These are phyloP conservation scores for Acronicta aceris DNA, from an alignment of 2,888 invertebrate species.

Conservation along the genomic window DNA sequence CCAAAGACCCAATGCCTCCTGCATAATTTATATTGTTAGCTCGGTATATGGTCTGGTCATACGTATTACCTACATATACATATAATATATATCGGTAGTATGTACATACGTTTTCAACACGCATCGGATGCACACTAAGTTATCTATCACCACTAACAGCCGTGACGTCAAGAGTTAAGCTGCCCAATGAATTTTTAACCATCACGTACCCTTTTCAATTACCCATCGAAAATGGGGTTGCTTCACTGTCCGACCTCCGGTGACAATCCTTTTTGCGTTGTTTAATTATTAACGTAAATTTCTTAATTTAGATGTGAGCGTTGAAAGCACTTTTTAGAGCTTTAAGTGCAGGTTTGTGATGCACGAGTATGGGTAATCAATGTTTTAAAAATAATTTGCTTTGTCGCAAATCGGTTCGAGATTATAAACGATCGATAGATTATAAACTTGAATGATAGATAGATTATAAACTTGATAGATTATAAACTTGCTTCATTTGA, in stretches of 20 bases:
- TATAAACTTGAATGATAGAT: too few relatives aligned
- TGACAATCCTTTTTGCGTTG: constrained; percentile 88
- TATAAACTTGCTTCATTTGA: too few relatives aligned
- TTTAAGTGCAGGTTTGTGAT: constrained; percentile 58
- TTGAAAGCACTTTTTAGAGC: constrained; percentile 68
- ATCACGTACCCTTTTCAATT: constrained; percentile 87
- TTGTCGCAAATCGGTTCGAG: not conserved
- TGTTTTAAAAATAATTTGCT: constrained; percentile 33
- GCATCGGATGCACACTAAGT: constrained; percentile 18
- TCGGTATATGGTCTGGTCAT: too few relatives aligned
- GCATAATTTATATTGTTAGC: too few relatives aligned
- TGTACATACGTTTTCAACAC: too few relatives aligned
- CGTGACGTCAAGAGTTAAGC: constrained; percentile 74
- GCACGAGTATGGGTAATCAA: constrained; percentile 27
- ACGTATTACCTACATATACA: too few relatives aligned
- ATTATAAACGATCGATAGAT: too few relatives aligned
- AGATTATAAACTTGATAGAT: too few relatives aligned
- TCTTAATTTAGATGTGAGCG: constrained; percentile 85
- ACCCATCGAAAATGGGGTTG: constrained; percentile 85
- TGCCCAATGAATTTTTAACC: constrained; percentile 85
- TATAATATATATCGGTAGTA: too few relatives aligned
- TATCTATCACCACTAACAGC: constrained; percentile 50
- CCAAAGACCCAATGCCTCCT: too few relatives aligned
- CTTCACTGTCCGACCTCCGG: constrained; percentile 83
- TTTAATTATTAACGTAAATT: constrained; percentile 87